Percentiles rank a stretch among this genome's conserved stretches.
Evolutionary conservation across 2,888 invertebrate genomes (phyloP).

Genomic region (Rhamphomyia laevipes): DNA sequence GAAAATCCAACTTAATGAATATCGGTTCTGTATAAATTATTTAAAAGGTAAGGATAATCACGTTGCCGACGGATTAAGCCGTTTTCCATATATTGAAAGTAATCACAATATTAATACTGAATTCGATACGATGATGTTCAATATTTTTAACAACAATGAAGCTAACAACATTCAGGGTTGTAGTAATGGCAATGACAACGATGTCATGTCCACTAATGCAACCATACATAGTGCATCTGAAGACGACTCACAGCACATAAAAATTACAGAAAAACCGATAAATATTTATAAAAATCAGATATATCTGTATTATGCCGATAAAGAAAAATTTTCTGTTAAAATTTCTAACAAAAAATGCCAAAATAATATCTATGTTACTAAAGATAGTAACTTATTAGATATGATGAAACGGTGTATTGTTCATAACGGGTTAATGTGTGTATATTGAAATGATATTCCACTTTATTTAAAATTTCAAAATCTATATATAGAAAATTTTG

Average conservation of each 20-base stretch:
- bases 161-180: neutral
- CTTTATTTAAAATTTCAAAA: constrained; percentile 7
- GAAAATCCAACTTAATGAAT: neutral
- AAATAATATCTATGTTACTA: constrained; percentile 1
- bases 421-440: too few species aligned
- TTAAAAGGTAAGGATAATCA: constrained; percentile 4
- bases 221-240: constrained; percentile 6
- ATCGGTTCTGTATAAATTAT: constrained; percentile 2
- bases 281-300: constrained; percentile 10
- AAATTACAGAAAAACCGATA: constrained; percentile 4
- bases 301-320: neutral
- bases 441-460: constrained; percentile 7
- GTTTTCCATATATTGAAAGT: neutral
- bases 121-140: neutral
- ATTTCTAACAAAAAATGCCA: constrained; percentile 8
- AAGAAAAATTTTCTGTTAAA: constrained; percentile 4
- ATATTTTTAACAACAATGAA: neutral
- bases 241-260: constrained; percentile 1
- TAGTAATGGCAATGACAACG: neutral
- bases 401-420: too few species aligned
- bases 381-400: neutral
- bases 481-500: constrained; percentile 7
- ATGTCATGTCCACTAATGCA: neutral
- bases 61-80: constrained; percentile 2
- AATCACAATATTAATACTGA: neutral